Conservation (phyloP, 2,113 vertebrate genomes). For the Apus apus region DNA sequence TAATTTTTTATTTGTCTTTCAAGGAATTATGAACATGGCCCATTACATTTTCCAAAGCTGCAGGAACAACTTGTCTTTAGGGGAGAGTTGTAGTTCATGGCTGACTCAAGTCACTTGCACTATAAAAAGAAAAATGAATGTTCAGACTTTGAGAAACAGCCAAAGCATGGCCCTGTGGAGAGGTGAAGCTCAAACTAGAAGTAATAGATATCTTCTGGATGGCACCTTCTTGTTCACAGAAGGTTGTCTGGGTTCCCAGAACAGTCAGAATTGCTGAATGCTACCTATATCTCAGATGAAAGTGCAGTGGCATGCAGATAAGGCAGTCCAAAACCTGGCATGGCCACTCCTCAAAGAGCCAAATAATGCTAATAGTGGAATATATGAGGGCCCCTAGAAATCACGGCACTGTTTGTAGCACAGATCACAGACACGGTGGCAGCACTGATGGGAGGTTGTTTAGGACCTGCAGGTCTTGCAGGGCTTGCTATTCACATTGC, state of each 20-base stretch:
- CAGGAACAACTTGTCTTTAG: conserved; percentile 53
- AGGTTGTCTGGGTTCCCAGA: background rate
- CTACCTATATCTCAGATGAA: background rate
- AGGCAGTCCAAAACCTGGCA: background rate
- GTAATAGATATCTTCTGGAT: background rate
- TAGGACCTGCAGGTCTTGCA: background rate
- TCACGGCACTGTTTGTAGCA: background rate
- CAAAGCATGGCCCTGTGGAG: background rate
- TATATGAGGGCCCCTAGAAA: background rate
- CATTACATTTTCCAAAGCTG: conserved; percentile 62
- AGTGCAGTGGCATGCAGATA: background rate
- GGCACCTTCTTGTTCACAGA: background rate
- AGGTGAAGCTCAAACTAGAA: background rate
- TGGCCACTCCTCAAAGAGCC: background rate
- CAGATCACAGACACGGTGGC: background rate
- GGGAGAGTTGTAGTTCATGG: conserved; percentile 44
- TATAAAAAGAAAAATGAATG: conserved; percentile 34
- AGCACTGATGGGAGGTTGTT: background rate
- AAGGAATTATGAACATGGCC: conserved; percentile 57
- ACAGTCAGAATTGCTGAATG: background rate
- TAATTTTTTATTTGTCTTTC: conserved; percentile 69
- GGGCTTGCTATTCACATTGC: background rate
- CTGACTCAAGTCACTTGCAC: background rate
- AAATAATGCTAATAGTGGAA: background rate
- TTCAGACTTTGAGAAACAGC: conserved; percentile 1